phyloP scores from a whole-genome alignment of 2,797 vertebrate genomes.

The Falco columbarius region DNA sequence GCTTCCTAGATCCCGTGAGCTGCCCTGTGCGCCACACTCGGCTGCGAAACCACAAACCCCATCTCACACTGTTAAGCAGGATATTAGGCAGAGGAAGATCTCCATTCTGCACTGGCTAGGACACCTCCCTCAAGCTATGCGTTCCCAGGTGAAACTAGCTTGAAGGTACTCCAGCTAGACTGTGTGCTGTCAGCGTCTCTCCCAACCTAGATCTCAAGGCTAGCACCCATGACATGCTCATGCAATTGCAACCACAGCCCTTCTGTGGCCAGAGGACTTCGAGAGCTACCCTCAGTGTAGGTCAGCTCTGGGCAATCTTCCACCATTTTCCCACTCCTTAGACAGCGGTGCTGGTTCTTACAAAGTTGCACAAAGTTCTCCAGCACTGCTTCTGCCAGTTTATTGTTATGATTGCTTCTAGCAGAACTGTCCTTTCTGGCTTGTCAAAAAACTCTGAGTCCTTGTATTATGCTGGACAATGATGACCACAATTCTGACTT shows the following conservation, averaged over 20 bases:
- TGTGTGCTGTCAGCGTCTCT: background rate
- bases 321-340: background rate
- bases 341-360: background rate
- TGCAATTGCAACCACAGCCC: background rate
- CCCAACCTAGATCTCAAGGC: background rate
- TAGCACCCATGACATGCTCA: background rate
- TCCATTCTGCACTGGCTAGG: background rate
- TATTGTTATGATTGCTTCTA: background rate
- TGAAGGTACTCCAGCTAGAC: background rate
- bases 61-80: background rate
- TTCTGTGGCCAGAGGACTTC: background rate
- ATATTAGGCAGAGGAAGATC: background rate
- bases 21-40: background rate
- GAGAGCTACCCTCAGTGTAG: background rate
- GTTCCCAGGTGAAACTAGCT: background rate
- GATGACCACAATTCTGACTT: background rate
- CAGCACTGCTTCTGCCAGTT: background rate
- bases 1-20: background rate
- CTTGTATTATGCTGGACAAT: background rate
- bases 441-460: background rate
- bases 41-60: background rate
- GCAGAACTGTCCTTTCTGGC: background rate
- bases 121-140: background rate
- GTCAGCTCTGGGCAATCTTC: background rate
- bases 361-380: fast-evolving